These are phyloP conservation scores for Macrotrachela quadricornifera DNA, from an alignment of 1,140 invertebrate species.

Conservation along the genomic window DNA sequence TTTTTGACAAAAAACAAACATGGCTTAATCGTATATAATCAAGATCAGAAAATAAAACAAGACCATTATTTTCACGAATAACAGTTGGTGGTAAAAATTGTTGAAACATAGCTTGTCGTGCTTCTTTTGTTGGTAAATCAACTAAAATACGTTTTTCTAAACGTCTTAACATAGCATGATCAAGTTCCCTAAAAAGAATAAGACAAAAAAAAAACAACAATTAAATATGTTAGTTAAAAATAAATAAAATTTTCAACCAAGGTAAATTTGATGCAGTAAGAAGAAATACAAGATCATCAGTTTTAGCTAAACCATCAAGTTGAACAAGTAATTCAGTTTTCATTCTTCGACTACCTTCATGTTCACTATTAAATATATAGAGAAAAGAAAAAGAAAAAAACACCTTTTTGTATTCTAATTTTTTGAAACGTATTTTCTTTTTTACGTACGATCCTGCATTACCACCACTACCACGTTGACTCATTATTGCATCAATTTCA, in stretches of 20 bases:
- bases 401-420: no score
- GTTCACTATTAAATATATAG: conserved; percentile 28
- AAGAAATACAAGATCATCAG: conserved; percentile 48
- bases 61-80: conserved; percentile 22
- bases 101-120: conserved; percentile 44
- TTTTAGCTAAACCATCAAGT: conserved; percentile 40
- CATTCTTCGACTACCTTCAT: conserved; percentile 37
- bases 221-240: no score
- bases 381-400: conserved; percentile 1
- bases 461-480: conserved; percentile 26
- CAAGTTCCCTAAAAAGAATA: conserved; percentile 46
- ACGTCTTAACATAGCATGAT: conserved; percentile 58
- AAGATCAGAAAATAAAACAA: conserved; percentile 30
- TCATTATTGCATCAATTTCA: conserved; percentile 36
- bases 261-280: conserved; percentile 71
- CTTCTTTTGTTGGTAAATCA: conserved; percentile 44
- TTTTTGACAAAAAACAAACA: conserved; percentile 12
- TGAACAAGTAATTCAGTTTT: conserved; percentile 56
- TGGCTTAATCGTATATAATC: conserved; percentile 38
- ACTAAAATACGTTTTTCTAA: conserved; percentile 68
- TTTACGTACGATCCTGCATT: conserved; percentile 17
- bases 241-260: conserved; percentile 44
- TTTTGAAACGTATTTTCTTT: no score
- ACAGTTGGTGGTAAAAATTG: conserved; percentile 33
- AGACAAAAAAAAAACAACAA: no score